Base-by-base conservation (phyloP, 2,888 invertebrate genomes). In the Prosopocoilus inquinatus region DNA sequence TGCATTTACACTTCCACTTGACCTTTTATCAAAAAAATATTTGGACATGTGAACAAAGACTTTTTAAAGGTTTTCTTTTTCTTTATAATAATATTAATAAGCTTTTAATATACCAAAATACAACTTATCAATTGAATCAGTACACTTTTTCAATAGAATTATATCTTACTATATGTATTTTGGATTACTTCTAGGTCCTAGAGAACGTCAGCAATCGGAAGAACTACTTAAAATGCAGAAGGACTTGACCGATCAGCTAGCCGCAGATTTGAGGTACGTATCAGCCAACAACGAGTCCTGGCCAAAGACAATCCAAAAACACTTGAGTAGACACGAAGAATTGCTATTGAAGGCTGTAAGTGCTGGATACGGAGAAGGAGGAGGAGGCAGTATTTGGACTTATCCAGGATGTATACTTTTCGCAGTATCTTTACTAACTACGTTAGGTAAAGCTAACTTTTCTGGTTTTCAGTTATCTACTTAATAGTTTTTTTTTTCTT, bases 351-450 rank as follows among this genome's bases (percentile, higher is more conserved):
- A 82, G 56, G 79, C 82, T 0, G 80, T 82, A 1, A 80, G 77
- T 58, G 77, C 79, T 8, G 83, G 83, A 3, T 83, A 81, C 61
- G 82, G 81, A 1, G 82, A 81, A 66, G 80, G 80, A 7, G 79
- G 79, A 1, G 79, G 79, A 0, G 87, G 86, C 1, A 80, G 79
- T 56, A 84, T 86, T 57, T 88, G 88, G 88, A 82, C 85, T 15
- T 81, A 86, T 61, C 81, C 87, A 0, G 88, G 88, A 9, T 87
- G 86, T 38, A 78, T 87, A 47, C 78, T 89, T 15, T 88, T 88
- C 67, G 81, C 84, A 7, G 78, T 88, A 36, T 86, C 87, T n/a
- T 79, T 88, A 8, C 80, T 88, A 71, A 88, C 88, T 0, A 86
- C 88, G 34, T 75, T 88, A 51, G 88, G 88, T 87, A 69, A 68